Conservation (phyloP, 2,797 vertebrate genomes). For the Bovichtus variegatus region DNA sequence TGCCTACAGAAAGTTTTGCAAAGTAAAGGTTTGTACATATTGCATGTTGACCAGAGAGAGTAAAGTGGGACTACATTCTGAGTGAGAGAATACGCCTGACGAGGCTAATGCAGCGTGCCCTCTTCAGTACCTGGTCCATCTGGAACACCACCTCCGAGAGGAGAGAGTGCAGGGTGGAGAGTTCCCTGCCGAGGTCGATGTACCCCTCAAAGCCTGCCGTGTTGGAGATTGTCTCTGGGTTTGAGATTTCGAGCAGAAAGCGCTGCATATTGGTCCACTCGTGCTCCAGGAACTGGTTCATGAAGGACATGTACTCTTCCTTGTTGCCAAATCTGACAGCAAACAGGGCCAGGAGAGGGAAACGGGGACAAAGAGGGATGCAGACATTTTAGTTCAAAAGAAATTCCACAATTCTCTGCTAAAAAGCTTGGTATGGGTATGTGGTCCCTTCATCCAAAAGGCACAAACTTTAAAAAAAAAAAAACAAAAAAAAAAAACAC, state of each 20-base stretch:
- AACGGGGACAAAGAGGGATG: background rate
- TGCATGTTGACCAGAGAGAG: too few species aligned
- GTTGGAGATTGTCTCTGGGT: constrained; percentile 97
- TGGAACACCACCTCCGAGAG: constrained; percentile 95
- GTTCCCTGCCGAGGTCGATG: constrained; percentile 96
- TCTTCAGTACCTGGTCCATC: constrained; percentile 92
- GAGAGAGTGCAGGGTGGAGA: constrained; percentile 95
- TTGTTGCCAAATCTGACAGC: constrained; percentile 94
- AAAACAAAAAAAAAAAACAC: background rate
- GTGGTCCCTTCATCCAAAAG: background rate
- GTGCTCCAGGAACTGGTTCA: constrained; percentile 98
- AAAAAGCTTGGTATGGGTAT: background rate
- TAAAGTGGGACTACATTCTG: too few species aligned
- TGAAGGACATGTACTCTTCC: constrained; percentile 99
- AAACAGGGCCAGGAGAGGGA: background rate
- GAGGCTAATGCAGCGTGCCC: too few species aligned
- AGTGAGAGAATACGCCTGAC: too few species aligned
- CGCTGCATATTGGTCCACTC: constrained; percentile 99
- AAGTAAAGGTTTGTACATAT: too few species aligned
- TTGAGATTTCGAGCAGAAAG: constrained; percentile 97
- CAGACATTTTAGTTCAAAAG: background rate
- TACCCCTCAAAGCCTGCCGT: constrained; percentile 97
- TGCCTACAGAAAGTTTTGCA: too few species aligned
- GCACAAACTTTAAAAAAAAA: background rate
- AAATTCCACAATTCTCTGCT: background rate